A percentile compares a stretch with the other conserved stretches of the same genome.
Conservation (phyloP, 1,140 invertebrate genomes). For the Phymorhynchus buccinoides region DNA sequence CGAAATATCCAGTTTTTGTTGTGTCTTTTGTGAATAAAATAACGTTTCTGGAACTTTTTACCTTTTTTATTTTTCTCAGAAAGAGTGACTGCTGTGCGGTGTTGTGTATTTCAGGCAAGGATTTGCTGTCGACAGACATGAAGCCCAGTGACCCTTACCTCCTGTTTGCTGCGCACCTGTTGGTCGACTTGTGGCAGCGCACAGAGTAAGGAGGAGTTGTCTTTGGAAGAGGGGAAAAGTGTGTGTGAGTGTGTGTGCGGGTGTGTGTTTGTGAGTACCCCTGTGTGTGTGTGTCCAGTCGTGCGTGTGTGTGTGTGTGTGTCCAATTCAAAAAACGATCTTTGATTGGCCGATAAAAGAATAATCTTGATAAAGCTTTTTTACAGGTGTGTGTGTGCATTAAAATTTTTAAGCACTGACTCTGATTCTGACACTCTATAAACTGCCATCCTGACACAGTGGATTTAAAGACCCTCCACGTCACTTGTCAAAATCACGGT, state of each 20-base stretch:
- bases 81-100: background rate
- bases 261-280: background rate
- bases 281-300: background rate
- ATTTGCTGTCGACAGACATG: conserved; percentile 76
- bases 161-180: conserved; percentile 83
- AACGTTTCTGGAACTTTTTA: background rate
- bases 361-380: too few relatives aligned
- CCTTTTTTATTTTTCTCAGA: conserved; percentile 8
- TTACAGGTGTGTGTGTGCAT: too few relatives aligned
- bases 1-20: too few relatives aligned
- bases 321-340: too few relatives aligned
- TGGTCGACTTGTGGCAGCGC: conserved; percentile 81
- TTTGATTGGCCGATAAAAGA: too few relatives aligned
- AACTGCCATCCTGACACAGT: too few relatives aligned
- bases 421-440: too few relatives aligned
- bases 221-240: background rate
- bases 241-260: conserved; percentile 3
- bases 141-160: conserved; percentile 82
- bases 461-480: too few relatives aligned
- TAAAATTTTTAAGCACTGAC: too few relatives aligned
- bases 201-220: conserved; percentile 72
- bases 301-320: background rate
- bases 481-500: too few relatives aligned
- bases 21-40: background rate
- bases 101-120: conserved; percentile 57